phyloP scores from a whole-genome alignment of 2,797 vertebrate species.

The Antennarius maculatus region DNA sequence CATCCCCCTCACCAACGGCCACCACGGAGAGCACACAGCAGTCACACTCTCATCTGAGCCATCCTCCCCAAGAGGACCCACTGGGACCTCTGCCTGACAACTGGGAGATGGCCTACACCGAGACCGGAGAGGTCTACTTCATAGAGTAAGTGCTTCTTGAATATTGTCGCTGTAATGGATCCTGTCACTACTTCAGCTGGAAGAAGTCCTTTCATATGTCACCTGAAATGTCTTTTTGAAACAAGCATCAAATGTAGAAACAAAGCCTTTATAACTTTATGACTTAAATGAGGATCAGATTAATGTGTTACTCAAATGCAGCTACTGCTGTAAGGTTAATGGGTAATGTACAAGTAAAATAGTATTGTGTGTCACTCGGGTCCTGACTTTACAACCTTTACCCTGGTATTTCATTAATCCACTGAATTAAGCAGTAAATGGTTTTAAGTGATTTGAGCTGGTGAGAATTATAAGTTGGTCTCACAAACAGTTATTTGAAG shows the following conservation, averaged over 20 bases:
- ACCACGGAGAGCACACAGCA: slow-evolving; percentile 98
- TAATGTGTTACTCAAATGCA: neutral
- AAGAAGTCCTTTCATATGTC: neutral
- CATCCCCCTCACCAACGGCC: slow-evolving; percentile 84
- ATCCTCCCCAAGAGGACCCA: slow-evolving; percentile 93
- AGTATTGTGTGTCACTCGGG: too few relatives aligned
- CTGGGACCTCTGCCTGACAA: slow-evolving; percentile 97
- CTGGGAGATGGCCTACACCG: slow-evolving; percentile 99
- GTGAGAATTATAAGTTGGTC: too few relatives aligned
- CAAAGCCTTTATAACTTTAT: neutral
- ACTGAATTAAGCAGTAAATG: too few relatives aligned
- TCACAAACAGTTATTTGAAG: too few relatives aligned
- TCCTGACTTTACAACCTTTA: too few relatives aligned
- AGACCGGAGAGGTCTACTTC: slow-evolving; percentile 99
- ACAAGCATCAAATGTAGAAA: neutral
- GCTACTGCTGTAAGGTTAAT: neutral
- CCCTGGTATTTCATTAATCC: too few relatives aligned
- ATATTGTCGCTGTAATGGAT: too few relatives aligned
- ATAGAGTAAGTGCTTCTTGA: slow-evolving; percentile 88
- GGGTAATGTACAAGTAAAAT: too few relatives aligned
- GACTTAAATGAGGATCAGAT: neutral
- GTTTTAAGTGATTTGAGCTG: too few relatives aligned
- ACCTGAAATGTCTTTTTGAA: neutral
- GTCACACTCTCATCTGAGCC: slow-evolving; percentile 90
- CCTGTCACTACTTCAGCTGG: neutral